Percentiles rank a stretch among this genome's conserved stretches.
phyloP scores from a whole-genome alignment of 2,797 vertebrate species.

The Eulemur mongoz region DNA sequence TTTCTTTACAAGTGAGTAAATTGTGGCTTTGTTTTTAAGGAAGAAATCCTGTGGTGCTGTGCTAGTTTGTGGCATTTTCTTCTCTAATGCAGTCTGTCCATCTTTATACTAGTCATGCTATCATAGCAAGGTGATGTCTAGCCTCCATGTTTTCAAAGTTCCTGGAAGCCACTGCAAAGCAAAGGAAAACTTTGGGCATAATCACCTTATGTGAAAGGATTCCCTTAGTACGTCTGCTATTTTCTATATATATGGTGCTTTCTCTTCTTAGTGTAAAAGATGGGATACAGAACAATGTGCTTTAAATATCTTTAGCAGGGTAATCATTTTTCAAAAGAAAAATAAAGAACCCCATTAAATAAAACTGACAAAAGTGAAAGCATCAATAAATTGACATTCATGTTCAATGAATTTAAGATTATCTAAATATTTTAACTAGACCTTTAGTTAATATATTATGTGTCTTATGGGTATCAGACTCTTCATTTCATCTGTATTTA shows the following conservation, averaged over 20 bases:
- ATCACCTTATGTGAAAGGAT: background rate
- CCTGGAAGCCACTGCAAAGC: background rate
- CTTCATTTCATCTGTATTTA: background rate
- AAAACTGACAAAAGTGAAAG: background rate
- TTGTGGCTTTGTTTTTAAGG: background rate
- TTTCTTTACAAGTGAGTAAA: background rate
- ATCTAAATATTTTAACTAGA: slow-evolving; percentile 6
- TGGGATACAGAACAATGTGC: background rate
- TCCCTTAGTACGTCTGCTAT: background rate
- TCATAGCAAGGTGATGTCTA: background rate
- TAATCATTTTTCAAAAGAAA: slow-evolving; percentile 1
- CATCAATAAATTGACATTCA: background rate
- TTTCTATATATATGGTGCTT: background rate
- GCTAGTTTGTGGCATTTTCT: background rate
- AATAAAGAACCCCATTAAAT: background rate
- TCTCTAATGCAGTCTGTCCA: background rate
- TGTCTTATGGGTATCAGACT: background rate
- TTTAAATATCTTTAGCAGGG: background rate
- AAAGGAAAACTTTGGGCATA: background rate
- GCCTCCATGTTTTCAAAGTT: background rate
- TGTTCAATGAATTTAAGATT: background rate
- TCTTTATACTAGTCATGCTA: background rate
- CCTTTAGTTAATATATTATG: background rate
- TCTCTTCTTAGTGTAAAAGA: background rate
- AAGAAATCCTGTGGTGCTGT: background rate